Evolutionary conservation across 2,888 invertebrate genomes (phyloP).

Genomic region (Apamea epomidion): DNA sequence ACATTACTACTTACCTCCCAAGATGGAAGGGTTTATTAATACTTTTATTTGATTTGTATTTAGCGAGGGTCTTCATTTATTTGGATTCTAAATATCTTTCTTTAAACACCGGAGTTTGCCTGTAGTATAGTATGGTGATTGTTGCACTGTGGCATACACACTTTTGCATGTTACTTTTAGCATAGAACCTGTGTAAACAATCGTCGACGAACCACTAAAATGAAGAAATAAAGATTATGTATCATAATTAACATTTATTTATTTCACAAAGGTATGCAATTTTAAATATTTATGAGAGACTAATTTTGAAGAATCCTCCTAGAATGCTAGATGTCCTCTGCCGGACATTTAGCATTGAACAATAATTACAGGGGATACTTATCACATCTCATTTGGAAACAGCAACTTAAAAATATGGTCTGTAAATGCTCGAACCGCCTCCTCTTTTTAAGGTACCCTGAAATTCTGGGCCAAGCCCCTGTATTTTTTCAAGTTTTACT

Average conservation of each 20-base stretch:
- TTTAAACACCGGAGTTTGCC: too few species aligned
- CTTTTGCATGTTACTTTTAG: too few species aligned
- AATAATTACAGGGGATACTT: neutral
- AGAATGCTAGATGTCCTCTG: too few species aligned
- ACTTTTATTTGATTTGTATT: slow-evolving; percentile 44
- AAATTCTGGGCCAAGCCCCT: neutral
- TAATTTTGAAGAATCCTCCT: neutral
- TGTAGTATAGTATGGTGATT: too few species aligned
- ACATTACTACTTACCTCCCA: slow-evolving; percentile 70
- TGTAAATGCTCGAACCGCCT: neutral
- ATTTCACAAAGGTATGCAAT: neutral
- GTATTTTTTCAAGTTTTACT: neutral
- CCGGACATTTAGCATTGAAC: neutral
- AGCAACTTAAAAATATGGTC: neutral
- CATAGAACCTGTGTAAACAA: too few species aligned
- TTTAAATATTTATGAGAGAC: neutral
- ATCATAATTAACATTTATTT: neutral
- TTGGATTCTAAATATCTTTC: slow-evolving; percentile 19
- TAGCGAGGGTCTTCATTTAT: slow-evolving; percentile 13
- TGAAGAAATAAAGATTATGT: neutral
- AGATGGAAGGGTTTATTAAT: slow-evolving; percentile 46
- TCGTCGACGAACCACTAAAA: too few species aligned
- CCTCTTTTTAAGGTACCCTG: too few species aligned
- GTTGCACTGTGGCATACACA: too few species aligned
- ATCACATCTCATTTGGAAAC: neutral